Base-by-base conservation (phyloP, 2,113 vertebrate species). In the Prochilodus magdalenae region DNA sequence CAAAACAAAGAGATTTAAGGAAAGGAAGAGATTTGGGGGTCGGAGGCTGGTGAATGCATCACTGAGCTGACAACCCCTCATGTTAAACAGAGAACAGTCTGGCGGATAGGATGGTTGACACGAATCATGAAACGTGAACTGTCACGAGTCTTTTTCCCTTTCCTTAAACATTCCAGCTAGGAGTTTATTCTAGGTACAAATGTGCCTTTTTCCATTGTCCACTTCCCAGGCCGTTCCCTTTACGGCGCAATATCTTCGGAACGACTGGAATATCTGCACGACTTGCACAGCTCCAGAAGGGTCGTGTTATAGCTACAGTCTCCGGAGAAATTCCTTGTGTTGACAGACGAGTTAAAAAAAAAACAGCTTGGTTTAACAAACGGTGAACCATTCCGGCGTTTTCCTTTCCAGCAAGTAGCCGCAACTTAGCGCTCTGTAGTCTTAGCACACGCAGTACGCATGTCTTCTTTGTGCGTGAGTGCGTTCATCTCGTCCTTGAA, bases 181-280 rank as follows among this genome's bases (percentile, higher is more conserved):
- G 80, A 47, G 75, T 87, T 79, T 77, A 80, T 70, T 73, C 78
- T 83, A 65, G n/a, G 65, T 85, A 81, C 77, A 83, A 70, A 71
- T 59, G 81, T 81, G 44, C 65, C 71, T 75, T 44, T 79, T 40
- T 53, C n/a, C 53, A 44, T 59, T 15, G 40, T 77, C 26, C 66
- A 49, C 44, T 29, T 78, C 40, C n/a, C 57, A 73, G 75, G 18
- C 62, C 22, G 24, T 69, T 78, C 15, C 1, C 29, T 60, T 63
- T 29, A 27, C n/a, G n/a, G n/a, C n/a, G n/a, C n/a, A n/a, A n/a
- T n/a, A n/a, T n/a, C n/a, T n/a, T n/a, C n/a, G n/a, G n/a, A n/a
- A n/a, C n/a, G n/a, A n/a, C n/a, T n/a, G n/a, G n/a, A n/a, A n/a
- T n/a, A n/a, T n/a, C n/a, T n/a, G n/a, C n/a, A n/a, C n/a, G n/a